A percentile compares a stretch with the other conserved stretches of the same genome.
Evolutionary conservation across 2,113 vertebrate species (phyloP).

Genomic region (Vanacampus margaritifer): DNA sequence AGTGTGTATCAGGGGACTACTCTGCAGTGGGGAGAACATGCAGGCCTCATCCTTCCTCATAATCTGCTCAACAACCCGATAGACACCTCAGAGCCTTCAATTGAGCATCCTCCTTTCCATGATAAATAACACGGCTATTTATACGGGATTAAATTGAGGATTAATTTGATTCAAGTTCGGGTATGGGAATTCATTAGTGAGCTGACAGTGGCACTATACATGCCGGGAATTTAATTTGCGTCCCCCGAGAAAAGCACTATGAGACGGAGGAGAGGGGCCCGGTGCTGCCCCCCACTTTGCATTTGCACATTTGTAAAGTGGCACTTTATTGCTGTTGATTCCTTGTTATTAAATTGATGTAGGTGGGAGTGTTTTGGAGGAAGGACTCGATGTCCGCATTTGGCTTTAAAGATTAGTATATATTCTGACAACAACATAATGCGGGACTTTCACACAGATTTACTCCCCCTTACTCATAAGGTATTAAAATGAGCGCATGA

Average conservation of each 20-base stretch:
- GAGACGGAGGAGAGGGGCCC: no score
- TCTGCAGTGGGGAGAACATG: constrained; percentile 54
- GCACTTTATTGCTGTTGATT: constrained; percentile 55
- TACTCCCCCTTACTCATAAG: constrained; percentile 28
- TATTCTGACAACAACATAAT: constrained; percentile 40
- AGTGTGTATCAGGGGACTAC: constrained; percentile 77
- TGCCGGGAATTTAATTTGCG: constrained; percentile 69
- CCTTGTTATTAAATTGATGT: constrained; percentile 49
- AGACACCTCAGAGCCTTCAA: constrained; percentile 67
- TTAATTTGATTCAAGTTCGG: constrained; percentile 73
- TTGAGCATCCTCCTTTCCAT: constrained; percentile 58
- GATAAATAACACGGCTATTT: constrained; percentile 70
- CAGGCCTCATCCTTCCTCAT: constrained; percentile 62
- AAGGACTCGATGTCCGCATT: not conserved
- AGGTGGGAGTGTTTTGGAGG: constrained; percentile 8
- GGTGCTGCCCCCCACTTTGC: no score
- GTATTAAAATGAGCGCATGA: constrained; percentile 71
- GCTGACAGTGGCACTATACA: constrained; percentile 64
- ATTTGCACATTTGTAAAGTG: constrained; percentile 43
- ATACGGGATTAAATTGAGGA: constrained; percentile 75
- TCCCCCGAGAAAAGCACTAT: constrained; percentile 55
- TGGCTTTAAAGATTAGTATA: not conserved
- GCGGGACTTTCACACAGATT: constrained; percentile 45
- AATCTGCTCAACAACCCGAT: constrained; percentile 68
- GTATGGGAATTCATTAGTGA: constrained; percentile 72